phyloP scores from a whole-genome alignment of 2,888 invertebrate species.

The Nephrotoma appendiculata region DNA sequence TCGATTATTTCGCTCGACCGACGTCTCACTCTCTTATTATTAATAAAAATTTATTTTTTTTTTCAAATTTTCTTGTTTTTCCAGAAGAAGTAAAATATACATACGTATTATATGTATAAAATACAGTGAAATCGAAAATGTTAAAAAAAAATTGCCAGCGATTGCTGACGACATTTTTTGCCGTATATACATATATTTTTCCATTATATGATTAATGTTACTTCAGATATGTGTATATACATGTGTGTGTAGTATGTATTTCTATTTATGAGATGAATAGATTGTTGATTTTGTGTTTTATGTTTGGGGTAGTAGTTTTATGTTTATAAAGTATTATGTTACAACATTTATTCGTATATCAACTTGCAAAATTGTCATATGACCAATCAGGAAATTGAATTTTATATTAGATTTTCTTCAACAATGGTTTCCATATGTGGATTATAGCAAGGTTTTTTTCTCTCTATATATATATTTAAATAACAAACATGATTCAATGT shows the following conservation, averaged over 20 bases:
- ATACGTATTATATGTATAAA: background rate
- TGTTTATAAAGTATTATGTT: background rate
- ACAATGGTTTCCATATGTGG: background rate
- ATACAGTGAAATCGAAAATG: background rate
- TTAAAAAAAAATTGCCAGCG: constrained; percentile 7
- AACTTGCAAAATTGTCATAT: background rate
- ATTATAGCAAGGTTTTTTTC: background rate
- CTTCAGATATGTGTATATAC: background rate
- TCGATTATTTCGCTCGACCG: constrained; percentile 34
- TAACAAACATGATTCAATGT: background rate
- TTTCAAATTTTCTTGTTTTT: background rate
- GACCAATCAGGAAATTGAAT: constrained; percentile 4
- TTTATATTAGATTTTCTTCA: background rate
- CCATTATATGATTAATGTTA: background rate
- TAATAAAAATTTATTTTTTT: background rate
- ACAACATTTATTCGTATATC: background rate
- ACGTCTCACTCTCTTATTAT: constrained; percentile 7
- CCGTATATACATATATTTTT: background rate
- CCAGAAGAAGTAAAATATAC: background rate
- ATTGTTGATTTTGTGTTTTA: background rate
- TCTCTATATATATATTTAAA: background rate
- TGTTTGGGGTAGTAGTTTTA: background rate
- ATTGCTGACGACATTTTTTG: constrained; percentile 9
- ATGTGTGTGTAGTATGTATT: background rate
- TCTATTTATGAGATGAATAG: constrained; percentile 1